These are phyloP conservation scores for Drosophila multiciliata DNA, from an alignment of 2,888 invertebrate species.

Conservation along the genomic window DNA sequence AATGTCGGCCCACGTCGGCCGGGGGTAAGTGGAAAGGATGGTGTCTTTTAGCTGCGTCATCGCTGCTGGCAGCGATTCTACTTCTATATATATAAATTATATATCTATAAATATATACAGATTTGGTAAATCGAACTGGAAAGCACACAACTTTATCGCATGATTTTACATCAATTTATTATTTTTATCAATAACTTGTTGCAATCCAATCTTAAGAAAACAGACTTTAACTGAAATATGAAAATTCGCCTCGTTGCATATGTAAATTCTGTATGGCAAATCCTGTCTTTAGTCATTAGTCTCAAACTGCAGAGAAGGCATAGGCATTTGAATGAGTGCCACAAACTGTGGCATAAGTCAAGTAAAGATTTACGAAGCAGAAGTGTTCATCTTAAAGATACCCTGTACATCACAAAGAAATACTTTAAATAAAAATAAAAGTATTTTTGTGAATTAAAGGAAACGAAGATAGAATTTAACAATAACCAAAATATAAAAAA, in stretches of 20 bases:
- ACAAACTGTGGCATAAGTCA: constrained; percentile 17
- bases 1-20: constrained; percentile 86
- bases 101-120: not conserved
- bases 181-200: constrained; percentile 38
- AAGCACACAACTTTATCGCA: constrained; percentile 55
- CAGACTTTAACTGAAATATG: constrained; percentile 20
- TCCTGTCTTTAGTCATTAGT: constrained; percentile 12
- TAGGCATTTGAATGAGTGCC: constrained; percentile 7
- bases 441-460: not conserved
- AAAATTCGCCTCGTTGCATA: constrained; percentile 35
- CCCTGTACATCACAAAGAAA: not conserved
- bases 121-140: constrained; percentile 16
- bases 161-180: constrained; percentile 62
- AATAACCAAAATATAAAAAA: not conserved
- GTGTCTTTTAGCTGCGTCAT: constrained; percentile 21
- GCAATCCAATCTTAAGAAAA: not conserved
- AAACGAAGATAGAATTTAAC: not conserved
- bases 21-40: constrained; percentile 81
- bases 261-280: constrained; percentile 1
- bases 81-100: constrained; percentile 25
- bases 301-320: constrained; percentile 20
- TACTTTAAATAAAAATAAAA: not conserved
- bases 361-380: not conserved
- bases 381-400: not conserved
- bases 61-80: constrained; percentile 34